Evolutionary conservation across 2,113 vertebrate species (phyloP).

Genomic region (Eubucco bourcierii): DNA sequence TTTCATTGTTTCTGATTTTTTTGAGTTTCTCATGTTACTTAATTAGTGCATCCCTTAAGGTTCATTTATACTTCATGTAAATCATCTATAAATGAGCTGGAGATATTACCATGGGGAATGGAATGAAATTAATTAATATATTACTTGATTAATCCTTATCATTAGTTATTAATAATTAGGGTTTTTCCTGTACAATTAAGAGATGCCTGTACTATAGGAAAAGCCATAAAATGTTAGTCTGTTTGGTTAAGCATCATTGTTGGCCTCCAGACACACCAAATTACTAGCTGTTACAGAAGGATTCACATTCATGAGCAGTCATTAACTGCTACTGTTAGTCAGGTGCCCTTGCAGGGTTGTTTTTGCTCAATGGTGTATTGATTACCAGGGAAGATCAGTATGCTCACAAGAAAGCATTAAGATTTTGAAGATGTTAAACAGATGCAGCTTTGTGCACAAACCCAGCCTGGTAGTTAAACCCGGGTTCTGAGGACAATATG

Average conservation of each 20-base stretch:
- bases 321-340: background rate
- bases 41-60: constrained; percentile 48
- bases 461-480: background rate
- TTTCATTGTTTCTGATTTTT: background rate
- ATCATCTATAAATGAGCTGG: constrained; percentile 44
- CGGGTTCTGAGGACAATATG: background rate
- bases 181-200: background rate
- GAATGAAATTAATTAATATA: constrained; percentile 54
- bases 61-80: constrained; percentile 47
- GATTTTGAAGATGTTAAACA: background rate
- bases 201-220: background rate
- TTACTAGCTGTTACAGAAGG: background rate
- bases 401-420: background rate
- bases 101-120: constrained; percentile 19
- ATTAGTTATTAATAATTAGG: constrained; percentile 11
- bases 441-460: background rate
- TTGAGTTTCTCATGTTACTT: background rate
- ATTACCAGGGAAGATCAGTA: background rate
- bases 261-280: constrained; percentile 2
- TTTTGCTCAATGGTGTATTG: background rate
- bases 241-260: constrained; percentile 27
- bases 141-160: constrained; percentile 36
- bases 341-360: background rate
- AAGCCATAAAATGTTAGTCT: background rate
- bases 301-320: background rate